These are phyloP conservation scores for Arvicanthis niloticus DNA, from an alignment of 2,113 vertebrate genomes.

Conservation along the genomic window DNA sequence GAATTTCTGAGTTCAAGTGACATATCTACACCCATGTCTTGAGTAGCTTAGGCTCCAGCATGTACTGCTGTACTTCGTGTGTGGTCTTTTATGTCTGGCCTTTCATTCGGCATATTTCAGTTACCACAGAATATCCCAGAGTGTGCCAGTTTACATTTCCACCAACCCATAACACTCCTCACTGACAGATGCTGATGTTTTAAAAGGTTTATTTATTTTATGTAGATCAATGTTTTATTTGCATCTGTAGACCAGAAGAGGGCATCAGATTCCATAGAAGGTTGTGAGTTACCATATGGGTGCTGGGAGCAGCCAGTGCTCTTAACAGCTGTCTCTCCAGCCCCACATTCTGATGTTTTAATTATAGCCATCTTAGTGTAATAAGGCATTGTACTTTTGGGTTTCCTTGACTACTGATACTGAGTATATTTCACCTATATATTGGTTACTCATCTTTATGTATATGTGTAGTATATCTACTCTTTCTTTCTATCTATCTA, in stretches of 20 bases:
- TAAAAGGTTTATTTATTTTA: too few relatives aligned
- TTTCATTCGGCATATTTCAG: not conserved
- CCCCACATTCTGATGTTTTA: not conserved
- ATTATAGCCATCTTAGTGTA: not conserved
- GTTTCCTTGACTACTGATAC: not conserved
- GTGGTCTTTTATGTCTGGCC: not conserved
- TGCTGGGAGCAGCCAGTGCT: too few relatives aligned
- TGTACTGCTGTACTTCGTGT: rapidly evolving
- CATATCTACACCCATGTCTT: not conserved
- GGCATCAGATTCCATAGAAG: too few relatives aligned
- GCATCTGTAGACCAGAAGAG: too few relatives aligned
- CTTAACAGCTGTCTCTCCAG: too few relatives aligned
- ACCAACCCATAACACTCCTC: not conserved
- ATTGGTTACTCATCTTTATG: not conserved
- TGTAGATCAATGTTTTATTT: too few relatives aligned
- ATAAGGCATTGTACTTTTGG: not conserved
- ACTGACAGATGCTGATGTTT: too few relatives aligned
- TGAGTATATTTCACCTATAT: not conserved
- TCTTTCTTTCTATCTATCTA: too few relatives aligned
- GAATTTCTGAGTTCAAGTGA: not conserved
- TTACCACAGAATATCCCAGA: not conserved
- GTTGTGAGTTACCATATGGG: too few relatives aligned
- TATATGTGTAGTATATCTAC: not conserved
- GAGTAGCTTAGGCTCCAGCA: not conserved
- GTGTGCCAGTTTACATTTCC: not conserved